These are phyloP conservation scores for Subacronicta megacephala DNA, from an alignment of 2,888 invertebrate genomes.

Conservation along the genomic window DNA sequence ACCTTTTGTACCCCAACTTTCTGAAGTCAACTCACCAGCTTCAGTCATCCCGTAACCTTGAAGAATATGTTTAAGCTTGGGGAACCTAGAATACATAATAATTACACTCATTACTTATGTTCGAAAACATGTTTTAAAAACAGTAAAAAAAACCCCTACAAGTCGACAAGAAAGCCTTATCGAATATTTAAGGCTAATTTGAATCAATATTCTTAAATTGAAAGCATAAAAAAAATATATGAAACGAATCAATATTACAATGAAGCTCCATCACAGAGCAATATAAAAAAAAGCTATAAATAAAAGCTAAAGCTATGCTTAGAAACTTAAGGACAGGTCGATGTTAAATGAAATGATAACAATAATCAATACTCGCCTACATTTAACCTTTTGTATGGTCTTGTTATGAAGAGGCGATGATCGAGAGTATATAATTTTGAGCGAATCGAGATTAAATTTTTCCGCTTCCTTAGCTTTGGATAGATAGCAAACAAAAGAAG, in stretches of 20 bases:
- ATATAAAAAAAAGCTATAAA: not conserved
- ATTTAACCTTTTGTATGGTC: conserved; percentile 72
- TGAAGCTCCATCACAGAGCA: not conserved
- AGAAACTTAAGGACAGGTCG: conserved; percentile 1
- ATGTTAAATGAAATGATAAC: conserved; percentile 15
- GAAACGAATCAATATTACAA: not conserved
- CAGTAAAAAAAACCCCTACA: no score
- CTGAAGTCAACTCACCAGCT: conserved; percentile 76
- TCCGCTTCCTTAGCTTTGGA: conserved; percentile 66
- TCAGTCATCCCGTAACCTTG: conserved; percentile 84
- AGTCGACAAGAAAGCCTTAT: not conserved
- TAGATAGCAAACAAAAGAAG: conserved; percentile 66
- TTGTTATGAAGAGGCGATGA: conserved; percentile 75
- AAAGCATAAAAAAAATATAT: not conserved
- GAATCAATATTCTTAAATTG: not conserved
- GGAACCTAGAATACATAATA: conserved; percentile 61
- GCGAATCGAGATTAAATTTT: conserved; percentile 68
- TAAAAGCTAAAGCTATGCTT: not conserved
- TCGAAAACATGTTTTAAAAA: no score
- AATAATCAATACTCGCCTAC: conserved; percentile 62
- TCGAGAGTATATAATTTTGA: conserved; percentile 76
- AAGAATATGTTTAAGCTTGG: conserved; percentile 65
- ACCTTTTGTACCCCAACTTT: conserved; percentile 73
- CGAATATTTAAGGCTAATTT: not conserved
- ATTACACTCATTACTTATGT: no score